These are phyloP conservation scores for Mythimna pallens DNA, from an alignment of 2,888 invertebrate species.

Conservation along the genomic window DNA sequence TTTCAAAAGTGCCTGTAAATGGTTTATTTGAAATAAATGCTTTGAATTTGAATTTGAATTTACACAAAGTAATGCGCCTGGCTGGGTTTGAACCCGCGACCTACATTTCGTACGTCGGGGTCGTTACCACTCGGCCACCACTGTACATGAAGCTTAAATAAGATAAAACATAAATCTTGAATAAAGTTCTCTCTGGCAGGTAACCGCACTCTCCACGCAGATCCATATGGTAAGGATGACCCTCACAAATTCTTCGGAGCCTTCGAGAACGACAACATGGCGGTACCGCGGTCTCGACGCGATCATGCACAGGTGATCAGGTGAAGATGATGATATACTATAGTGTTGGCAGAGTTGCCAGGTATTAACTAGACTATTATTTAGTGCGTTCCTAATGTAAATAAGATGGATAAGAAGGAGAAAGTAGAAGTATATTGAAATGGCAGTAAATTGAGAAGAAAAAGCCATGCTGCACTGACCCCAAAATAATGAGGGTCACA, in stretches of 20 bases:
- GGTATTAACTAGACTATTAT: not conserved
- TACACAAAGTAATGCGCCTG: no score
- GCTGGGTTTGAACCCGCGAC: no score
- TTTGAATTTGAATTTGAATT: no score
- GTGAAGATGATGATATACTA: slow-evolving; percentile 75
- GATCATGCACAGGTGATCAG: slow-evolving; percentile 86
- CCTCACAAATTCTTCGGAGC: slow-evolving; percentile 74
- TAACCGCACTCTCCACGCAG: slow-evolving; percentile 83
- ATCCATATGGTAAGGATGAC: slow-evolving; percentile 81
- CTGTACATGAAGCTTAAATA: no score
- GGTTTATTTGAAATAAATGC: no score
- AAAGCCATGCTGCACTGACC: not conserved
- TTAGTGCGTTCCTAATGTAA: no score
- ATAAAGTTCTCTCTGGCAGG: not conserved
- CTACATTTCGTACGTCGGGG: no score
- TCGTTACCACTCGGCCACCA: no score
- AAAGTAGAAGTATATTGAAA: not conserved
- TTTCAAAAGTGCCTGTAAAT: no score
- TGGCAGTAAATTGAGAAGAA: not conserved
- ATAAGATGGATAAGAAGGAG: not conserved
- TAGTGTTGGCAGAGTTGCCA: slow-evolving; percentile 43
- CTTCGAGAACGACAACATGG: slow-evolving; percentile 78
- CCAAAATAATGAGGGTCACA: not conserved
- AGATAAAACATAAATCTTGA: not conserved
- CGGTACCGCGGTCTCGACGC: slow-evolving; percentile 76